Evolutionary conservation across 2,888 invertebrate species (phyloP).

Genomic region (Steromphala cineraria): DNA sequence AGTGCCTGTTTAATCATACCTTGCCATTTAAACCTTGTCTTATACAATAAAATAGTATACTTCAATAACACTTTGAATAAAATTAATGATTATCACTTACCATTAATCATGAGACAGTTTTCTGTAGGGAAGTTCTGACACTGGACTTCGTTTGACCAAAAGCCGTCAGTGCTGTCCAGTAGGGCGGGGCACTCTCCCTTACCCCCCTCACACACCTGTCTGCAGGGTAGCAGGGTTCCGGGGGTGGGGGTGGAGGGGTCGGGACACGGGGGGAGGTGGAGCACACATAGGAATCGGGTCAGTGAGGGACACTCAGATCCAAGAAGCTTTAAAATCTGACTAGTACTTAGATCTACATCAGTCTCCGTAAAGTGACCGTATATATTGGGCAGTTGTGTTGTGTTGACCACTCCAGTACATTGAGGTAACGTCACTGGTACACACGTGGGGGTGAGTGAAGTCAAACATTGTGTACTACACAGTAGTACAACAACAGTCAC

Average conservation of each 20-base stretch:
- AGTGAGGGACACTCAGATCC: not conserved
- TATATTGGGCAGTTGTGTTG: not conserved
- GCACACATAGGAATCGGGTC: not conserved
- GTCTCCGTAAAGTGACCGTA: not conserved
- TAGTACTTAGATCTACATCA: not conserved
- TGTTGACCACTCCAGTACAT: not conserved
- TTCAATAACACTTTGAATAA: too few relatives aligned
- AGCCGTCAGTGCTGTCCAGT: not conserved
- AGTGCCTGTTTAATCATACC: too few relatives aligned
- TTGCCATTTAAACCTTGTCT: too few relatives aligned
- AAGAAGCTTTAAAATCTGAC: not conserved
- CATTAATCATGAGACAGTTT: conserved; percentile 7
- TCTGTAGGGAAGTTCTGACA: conserved; percentile 24
- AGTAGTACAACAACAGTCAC: too few relatives aligned
- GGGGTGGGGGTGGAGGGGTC: not conserved
- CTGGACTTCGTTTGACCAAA: conserved; percentile 13
- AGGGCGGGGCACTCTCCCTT: not conserved
- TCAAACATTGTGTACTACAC: not conserved
- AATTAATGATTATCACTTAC: not conserved
- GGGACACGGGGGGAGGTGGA: not conserved
- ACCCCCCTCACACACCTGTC: conserved; percentile 4
- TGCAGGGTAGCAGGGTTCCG: not conserved
- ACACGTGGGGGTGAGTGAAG: not conserved
- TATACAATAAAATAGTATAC: too few relatives aligned
- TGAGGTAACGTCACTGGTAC: not conserved